phyloP scores from a whole-genome alignment of 2,888 invertebrate species.

The Boloria euphrosyne region DNA sequence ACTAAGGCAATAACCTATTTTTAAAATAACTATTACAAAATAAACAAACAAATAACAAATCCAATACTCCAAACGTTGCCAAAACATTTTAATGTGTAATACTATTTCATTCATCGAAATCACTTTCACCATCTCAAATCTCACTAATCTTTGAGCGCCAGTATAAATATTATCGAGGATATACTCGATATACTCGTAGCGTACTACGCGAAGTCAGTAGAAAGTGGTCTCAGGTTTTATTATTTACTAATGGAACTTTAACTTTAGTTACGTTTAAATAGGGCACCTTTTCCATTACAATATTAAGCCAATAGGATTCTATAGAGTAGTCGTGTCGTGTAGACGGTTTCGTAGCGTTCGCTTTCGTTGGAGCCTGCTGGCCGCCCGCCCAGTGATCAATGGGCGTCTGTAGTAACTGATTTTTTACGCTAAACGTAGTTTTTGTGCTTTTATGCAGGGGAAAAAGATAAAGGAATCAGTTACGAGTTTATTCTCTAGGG shows the following conservation, averaged over 20 bases:
- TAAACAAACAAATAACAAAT: neutral
- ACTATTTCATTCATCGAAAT: constrained; percentile 33
- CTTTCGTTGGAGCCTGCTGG: constrained; percentile 68
- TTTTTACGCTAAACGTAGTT: constrained; percentile 66
- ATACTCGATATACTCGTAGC: constrained; percentile 36
- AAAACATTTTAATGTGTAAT: constrained; percentile 17
- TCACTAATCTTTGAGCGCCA: constrained; percentile 51
- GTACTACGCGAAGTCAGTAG: constrained; percentile 30
- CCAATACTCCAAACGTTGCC: constrained; percentile 19
- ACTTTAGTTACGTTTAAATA: constrained; percentile 23
- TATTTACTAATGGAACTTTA: constrained; percentile 26
- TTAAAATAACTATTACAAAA: too few relatives aligned
- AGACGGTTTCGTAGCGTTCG: constrained; percentile 58
- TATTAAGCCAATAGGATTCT: constrained; percentile 36
- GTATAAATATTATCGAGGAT: constrained; percentile 56
- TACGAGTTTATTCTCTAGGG: constrained; percentile 29
- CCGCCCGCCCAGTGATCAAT: constrained; percentile 67
- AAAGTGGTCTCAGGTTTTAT: constrained; percentile 23
- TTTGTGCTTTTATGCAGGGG: constrained; percentile 45
- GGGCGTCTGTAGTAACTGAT: constrained; percentile 68
- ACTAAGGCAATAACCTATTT: too few relatives aligned
- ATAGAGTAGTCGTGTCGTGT: constrained; percentile 37
- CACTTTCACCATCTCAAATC: constrained; percentile 50
- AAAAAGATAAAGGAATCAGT: constrained; percentile 38
- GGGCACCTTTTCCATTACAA: constrained; percentile 42